Evolutionary conservation across 2,888 invertebrate species (phyloP), one percentile per base, ranked within the genome.

Genomic region (Gandaritis pyraliata): DNA sequence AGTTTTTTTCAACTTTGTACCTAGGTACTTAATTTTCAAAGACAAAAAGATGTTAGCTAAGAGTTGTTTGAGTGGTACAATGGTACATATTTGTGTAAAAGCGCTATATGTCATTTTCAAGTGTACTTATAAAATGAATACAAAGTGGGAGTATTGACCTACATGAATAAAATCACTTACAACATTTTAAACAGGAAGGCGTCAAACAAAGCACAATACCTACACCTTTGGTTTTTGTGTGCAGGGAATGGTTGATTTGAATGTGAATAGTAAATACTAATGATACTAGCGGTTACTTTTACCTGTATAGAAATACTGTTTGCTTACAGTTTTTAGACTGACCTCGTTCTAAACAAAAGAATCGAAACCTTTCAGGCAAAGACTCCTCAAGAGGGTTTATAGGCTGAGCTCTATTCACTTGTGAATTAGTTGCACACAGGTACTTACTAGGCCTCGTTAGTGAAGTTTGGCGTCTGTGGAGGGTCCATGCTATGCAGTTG

Each of bases 361-460:
- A 72, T 68, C 68, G n/a, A 68, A 68, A 72, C 23, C 66, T 66
- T 73, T 72, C 60, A 69, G 64, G 78, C 77, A 83, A 78, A 79
- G 78, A 68, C 72, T 65, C 58, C 72, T 61, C 57, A 58, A 65
- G 60, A 45, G 48, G 43, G 57, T 16, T 18, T 2, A 7, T n/a
- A 47, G 47, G 8, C 47, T 43, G 45, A 47, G 56, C 10, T 39
- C 41, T 60, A 65, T 58, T 61, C n/a, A n/a, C n/a, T n/a, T n/a
- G n/a, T 65, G 30, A 61, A 53, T 66, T 63, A 71, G 33, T 10
- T 46, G 39, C 47, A 33, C 12, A 64, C 10, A 11, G 43, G 43
- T 83, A 95, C 97, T 97, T 94, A 98, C 98, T 96, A 98, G 85
- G 97, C 95, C 83, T 98, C 98, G 87, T 98, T 98, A 82, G 97